Conservation (phyloP, 2,113 vertebrate species). For the Platysternon megacephalum region DNA sequence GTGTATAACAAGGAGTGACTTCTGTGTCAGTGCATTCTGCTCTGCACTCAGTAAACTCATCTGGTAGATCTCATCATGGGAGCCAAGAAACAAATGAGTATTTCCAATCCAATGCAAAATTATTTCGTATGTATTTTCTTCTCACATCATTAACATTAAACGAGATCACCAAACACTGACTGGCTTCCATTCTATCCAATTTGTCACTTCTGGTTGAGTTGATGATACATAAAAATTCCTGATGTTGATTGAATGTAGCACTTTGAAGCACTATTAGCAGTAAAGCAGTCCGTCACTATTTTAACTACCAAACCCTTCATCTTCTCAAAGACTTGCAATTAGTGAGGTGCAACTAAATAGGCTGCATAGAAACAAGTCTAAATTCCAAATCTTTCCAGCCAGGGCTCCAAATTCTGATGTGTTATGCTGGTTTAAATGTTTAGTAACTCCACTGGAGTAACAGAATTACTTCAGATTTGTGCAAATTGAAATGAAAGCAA, state of each 20-base stretch:
- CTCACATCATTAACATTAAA: slow-evolving; percentile 37
- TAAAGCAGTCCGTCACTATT: background rate
- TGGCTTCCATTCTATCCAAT: background rate
- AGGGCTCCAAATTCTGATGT: background rate
- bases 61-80: rapidly evolving
- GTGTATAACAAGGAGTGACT: background rate
- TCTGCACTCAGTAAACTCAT: background rate
- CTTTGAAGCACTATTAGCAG: slow-evolving; percentile 1
- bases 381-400: background rate
- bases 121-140: slow-evolving; percentile 45
- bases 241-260: background rate
- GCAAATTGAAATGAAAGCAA: background rate
- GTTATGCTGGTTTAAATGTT: background rate
- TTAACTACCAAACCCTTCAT: background rate
- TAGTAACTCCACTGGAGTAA: background rate
- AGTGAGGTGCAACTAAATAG: background rate
- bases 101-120: slow-evolving; percentile 20
- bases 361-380: background rate
- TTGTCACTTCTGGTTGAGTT: slow-evolving; percentile 17
- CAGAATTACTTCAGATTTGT: background rate
- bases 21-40: background rate
- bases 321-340: background rate
- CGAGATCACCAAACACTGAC: background rate
- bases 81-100: background rate
- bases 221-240: background rate